A percentile compares a stretch with the other conserved stretches of the same genome.
phyloP scores from a whole-genome alignment of 2,797 vertebrate genomes.

The Atherinosoma microstoma region DNA sequence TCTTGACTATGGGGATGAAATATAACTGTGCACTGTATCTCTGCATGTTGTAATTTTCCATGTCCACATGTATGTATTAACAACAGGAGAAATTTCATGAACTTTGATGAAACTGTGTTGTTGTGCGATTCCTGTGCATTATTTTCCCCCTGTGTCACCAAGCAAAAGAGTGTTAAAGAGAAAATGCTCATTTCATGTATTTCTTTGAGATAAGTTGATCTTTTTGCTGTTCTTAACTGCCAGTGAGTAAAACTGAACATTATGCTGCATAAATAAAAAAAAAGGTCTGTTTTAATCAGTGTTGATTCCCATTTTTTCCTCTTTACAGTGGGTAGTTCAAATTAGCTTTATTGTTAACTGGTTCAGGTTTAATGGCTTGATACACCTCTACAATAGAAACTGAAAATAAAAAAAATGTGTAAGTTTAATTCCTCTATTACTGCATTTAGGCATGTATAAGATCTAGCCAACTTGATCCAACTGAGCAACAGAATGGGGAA shows the following conservation, averaged over 20 bases:
- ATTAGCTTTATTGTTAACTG: background rate
- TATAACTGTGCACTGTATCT: background rate
- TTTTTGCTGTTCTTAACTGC: background rate
- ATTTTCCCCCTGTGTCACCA: too few relatives aligned
- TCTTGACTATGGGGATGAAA: background rate
- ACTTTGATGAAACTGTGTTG: background rate
- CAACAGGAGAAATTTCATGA: background rate
- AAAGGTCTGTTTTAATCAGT: background rate
- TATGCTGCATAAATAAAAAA: background rate
- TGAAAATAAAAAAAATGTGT: background rate
- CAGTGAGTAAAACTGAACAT: background rate
- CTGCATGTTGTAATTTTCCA: background rate
- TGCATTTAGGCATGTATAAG: background rate
- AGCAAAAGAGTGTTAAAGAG: too few relatives aligned
- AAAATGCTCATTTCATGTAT: too few relatives aligned
- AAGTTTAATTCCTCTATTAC: background rate
- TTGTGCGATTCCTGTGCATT: background rate
- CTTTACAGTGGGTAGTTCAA: background rate
- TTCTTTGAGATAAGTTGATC: background rate
- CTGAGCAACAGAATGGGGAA: background rate
- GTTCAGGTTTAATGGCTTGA: background rate
- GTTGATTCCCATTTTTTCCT: background rate
- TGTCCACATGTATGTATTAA: background rate
- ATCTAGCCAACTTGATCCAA: background rate
- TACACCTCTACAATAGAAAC: background rate